Percentiles rank a stretch among this genome's conserved stretches.
phyloP scores from a whole-genome alignment of 2,113 vertebrate genomes.

The Lagenorhynchus albirostris region DNA sequence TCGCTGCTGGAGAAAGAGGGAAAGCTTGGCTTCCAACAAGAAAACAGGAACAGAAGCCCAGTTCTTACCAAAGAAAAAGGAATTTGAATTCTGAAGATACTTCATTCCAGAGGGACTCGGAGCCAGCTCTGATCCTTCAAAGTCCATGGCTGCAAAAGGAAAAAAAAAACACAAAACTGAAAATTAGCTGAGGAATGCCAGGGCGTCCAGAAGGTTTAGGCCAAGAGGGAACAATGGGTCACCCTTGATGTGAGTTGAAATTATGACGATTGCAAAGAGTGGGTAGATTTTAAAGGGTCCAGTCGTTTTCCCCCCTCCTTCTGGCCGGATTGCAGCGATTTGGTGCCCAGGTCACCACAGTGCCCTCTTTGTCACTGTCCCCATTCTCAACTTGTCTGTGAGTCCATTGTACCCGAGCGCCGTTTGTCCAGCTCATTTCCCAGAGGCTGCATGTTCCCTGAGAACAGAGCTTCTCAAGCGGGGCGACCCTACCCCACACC shows the following conservation, averaged over 20 bases:
- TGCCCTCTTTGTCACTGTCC: neutral
- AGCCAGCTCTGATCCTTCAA: neutral
- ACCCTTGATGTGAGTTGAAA: neutral
- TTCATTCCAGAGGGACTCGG: neutral
- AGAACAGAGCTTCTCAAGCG: accelerated
- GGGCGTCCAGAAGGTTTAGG: neutral
- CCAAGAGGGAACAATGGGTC: neutral
- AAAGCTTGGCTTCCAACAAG: neutral
- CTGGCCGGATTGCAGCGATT: neutral
- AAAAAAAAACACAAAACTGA: too few relatives aligned
- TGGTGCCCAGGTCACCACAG: neutral
- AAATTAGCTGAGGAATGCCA: neutral
- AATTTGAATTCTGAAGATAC: constrained; percentile 41
- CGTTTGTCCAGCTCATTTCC: neutral
- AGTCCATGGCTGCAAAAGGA: neutral
- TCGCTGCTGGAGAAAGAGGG: neutral
- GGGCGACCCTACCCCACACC: neutral
- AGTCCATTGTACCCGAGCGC: neutral
- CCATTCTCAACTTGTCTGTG: neutral
- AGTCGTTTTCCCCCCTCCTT: neutral
- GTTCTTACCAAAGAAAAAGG: constrained; percentile 47
- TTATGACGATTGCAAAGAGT: neutral
- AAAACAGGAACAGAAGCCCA: constrained; percentile 44
- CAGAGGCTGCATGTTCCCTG: neutral
- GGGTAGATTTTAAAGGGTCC: neutral